Evolutionary conservation across 2,797 vertebrate genomes (phyloP).

Genomic region (Hypotaenidia philippensis): DNA sequence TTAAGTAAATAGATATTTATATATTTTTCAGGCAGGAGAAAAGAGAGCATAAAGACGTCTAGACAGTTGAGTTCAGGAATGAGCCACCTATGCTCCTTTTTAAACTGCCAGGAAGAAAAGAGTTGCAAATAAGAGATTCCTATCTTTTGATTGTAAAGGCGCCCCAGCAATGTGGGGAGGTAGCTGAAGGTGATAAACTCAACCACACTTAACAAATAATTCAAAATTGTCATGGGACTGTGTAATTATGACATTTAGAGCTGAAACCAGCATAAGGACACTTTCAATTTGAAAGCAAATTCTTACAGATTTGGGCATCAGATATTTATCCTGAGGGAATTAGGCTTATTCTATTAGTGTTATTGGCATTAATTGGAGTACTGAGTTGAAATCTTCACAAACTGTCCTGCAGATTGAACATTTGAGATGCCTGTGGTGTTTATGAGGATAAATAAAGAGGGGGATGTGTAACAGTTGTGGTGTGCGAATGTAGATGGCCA

Average conservation of each 20-base stretch:
- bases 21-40: background rate
- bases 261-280: background rate
- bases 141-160: background rate
- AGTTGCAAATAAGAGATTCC: background rate
- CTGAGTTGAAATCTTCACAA: background rate
- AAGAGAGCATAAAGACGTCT: background rate
- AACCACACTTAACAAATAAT: background rate
- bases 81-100: background rate
- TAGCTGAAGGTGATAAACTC: background rate
- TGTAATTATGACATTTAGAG: conserved; percentile 5
- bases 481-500: background rate
- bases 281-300: background rate
- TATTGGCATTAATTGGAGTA: background rate
- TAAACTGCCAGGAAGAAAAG: background rate
- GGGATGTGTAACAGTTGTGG: background rate
- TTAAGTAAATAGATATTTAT: background rate
- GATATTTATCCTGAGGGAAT: background rate
- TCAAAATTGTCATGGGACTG: background rate
- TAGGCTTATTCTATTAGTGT: background rate
- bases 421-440: background rate
- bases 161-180: background rate
- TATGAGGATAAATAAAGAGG: background rate
- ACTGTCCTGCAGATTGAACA: background rate
- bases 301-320: background rate
- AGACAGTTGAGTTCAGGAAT: background rate